Conservation (phyloP, 2,113 vertebrate species). For the Chaetops frenatus region DNA sequence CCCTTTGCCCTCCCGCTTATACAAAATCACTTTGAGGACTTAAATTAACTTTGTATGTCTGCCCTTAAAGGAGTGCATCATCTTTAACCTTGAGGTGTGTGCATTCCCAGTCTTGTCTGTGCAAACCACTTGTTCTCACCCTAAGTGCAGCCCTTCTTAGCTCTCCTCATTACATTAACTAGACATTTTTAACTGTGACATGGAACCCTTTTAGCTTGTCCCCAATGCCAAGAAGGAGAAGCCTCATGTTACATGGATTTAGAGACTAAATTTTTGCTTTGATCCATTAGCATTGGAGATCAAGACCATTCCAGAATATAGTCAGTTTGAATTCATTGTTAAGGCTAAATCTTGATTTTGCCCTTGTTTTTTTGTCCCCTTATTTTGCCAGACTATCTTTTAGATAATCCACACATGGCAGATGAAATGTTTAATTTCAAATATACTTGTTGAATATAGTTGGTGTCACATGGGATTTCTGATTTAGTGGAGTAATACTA, state of each 20-base stretch:
- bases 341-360: not conserved
- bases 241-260: not conserved
- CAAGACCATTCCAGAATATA: not conserved
- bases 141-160: not conserved
- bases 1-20: not conserved
- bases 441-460: not conserved
- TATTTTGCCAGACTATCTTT: not conserved
- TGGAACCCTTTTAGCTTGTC: not conserved
- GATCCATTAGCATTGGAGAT: not conserved
- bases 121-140: not conserved
- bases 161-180: not conserved
- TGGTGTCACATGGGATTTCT: not conserved
- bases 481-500: not conserved
- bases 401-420: not conserved
- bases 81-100: not conserved
- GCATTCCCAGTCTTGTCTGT: not conserved
- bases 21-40: not conserved
- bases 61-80: not conserved
- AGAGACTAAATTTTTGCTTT: not conserved
- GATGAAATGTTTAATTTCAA: not conserved
- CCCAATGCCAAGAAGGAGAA: not conserved
- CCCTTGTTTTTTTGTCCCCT: rapidly evolving
- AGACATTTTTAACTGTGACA: not conserved
- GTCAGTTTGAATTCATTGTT: not conserved
- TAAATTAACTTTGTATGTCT: not conserved